Conservation (phyloP, 2,113 vertebrate species). For the Hippopotamus amphibius region DNA sequence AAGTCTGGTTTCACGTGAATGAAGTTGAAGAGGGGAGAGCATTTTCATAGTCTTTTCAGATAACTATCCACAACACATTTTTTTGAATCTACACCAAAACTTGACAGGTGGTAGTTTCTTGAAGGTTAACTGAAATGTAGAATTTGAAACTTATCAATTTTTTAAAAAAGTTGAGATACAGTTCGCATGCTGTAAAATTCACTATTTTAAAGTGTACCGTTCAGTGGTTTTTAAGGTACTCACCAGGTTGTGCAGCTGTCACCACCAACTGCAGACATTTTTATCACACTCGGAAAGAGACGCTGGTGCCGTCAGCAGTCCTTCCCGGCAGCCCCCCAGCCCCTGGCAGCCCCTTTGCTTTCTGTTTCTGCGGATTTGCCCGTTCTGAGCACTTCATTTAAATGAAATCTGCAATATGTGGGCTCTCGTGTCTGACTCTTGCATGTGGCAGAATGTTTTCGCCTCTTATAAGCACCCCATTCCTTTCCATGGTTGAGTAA, state of each 20-base stretch:
- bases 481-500: rapidly evolving
- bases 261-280: rapidly evolving
- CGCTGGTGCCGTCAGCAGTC: rapidly evolving
- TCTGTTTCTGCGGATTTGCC: too few relatives aligned
- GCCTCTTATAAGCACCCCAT: rapidly evolving
- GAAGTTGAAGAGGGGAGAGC: background rate
- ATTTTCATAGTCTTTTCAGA: background rate
- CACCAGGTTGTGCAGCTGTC: background rate
- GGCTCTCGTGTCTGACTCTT: background rate
- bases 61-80: rapidly evolving
- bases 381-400: background rate
- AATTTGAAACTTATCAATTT: background rate
- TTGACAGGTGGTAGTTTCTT: background rate
- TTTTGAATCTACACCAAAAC: background rate
- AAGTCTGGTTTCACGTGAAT: rapidly evolving
- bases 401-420: rapidly evolving
- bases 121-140: background rate
- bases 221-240: background rate
- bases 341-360: background rate
- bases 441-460: rapidly evolving
- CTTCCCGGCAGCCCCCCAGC: rapidly evolving
- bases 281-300: rapidly evolving
- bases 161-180: background rate
- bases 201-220: background rate
- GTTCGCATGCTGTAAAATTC: background rate